Evolutionary conservation across 2,888 invertebrate genomes (phyloP).

Genomic region (Orthosia cruda): DNA sequence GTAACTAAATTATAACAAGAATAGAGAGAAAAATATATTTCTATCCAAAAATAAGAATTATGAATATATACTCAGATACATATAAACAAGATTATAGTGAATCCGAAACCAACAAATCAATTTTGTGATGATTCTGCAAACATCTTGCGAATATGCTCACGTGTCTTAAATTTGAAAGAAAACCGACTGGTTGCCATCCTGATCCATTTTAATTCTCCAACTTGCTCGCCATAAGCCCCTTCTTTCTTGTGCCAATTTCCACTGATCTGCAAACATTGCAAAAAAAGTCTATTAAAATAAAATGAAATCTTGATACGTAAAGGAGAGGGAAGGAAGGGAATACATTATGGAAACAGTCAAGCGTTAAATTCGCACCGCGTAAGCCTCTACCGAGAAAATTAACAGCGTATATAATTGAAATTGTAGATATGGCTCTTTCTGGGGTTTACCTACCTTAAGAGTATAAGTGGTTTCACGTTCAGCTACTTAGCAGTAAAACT

Average conservation of each 20-base stretch:
- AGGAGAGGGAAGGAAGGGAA: not conserved
- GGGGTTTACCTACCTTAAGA: not conserved
- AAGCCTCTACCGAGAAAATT: constrained; percentile 33
- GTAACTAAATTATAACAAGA: too few species aligned
- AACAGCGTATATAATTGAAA: constrained; percentile 38
- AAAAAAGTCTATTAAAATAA: constrained; percentile 21
- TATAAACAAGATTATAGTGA: too few species aligned
- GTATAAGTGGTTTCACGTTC: not conserved
- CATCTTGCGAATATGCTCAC: too few species aligned
- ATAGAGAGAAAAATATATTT: too few species aligned
- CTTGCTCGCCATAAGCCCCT: not conserved
- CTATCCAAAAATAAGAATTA: too few species aligned
- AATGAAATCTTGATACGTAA: constrained; percentile 17
- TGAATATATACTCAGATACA: too few species aligned
- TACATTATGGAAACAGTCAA: constrained; percentile 18
- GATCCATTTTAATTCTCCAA: too few species aligned
- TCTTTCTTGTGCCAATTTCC: not conserved
- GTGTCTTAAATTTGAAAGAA: too few species aligned
- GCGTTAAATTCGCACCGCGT: constrained; percentile 32
- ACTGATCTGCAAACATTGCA: not conserved
- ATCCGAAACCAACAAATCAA: too few species aligned
- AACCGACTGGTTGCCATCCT: too few species aligned
- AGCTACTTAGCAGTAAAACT: not conserved
- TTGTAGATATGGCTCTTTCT: constrained; percentile 19
- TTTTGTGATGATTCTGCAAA: too few species aligned